A percentile compares a stretch with the other conserved stretches of the same genome.
Conservation (phyloP, 2,888 invertebrate species). For the Andrena chrysosceles region DNA sequence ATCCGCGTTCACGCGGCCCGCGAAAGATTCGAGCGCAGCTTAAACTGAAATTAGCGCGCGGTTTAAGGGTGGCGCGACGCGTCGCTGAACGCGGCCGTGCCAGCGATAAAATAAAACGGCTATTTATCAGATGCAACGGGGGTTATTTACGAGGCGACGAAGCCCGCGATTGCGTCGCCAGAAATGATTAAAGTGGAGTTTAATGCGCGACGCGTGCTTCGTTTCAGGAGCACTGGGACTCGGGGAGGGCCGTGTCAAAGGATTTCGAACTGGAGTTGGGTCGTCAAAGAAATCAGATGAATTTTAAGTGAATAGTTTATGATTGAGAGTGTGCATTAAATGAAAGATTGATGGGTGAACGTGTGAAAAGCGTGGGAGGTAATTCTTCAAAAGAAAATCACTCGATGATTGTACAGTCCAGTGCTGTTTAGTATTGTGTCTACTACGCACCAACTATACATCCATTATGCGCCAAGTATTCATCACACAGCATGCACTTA, state of each 20-base stretch:
- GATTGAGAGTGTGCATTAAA: too few relatives aligned
- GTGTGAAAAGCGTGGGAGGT: too few relatives aligned
- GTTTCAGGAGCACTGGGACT: not conserved
- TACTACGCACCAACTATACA: not conserved
- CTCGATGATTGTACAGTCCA: too few relatives aligned
- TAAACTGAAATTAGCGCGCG: conserved; percentile 23
- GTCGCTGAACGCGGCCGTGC: not conserved
- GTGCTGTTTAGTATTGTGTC: not conserved
- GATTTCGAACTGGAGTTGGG: not conserved
- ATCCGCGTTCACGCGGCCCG: not conserved
- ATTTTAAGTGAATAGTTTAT: too few relatives aligned
- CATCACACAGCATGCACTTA: not conserved
- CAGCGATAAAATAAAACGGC: conserved; percentile 40
- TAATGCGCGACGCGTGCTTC: conserved; percentile 10
- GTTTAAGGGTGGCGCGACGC: conserved; percentile 22
- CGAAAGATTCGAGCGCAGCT: not conserved
- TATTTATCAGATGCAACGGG: conserved; percentile 40
- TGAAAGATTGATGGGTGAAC: too few relatives aligned
- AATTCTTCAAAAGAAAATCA: too few relatives aligned
- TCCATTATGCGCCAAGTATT: not conserved
- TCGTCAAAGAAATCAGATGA: not conserved
- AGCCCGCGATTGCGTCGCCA: conserved; percentile 16
- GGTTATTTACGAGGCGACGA: conserved; percentile 44
- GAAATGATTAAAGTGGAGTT: conserved; percentile 23
- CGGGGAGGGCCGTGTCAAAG: not conserved